Percentiles rank a stretch among this genome's conserved stretches.
Conservation (phyloP, 2,888 invertebrate genomes). For the Noctua pronuba region DNA sequence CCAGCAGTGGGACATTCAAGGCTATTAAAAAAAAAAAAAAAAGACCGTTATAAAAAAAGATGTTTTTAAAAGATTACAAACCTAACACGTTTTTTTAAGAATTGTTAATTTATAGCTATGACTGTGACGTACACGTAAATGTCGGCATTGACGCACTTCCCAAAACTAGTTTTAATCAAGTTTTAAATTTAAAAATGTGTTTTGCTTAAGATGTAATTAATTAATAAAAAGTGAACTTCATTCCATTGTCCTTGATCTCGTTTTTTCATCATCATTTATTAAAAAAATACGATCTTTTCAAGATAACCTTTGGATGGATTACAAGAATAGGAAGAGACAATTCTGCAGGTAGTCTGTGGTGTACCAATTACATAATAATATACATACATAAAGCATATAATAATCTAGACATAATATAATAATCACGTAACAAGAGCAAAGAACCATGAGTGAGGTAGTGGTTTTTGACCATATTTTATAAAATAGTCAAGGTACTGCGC, state of each 20-base stretch:
- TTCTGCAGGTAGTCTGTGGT: not conserved
- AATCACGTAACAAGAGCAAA: not conserved
- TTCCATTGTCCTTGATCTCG: not conserved
- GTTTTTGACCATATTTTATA: not conserved
- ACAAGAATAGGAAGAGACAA: too few species aligned
- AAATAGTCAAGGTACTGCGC: not conserved
- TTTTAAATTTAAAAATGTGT: not conserved
- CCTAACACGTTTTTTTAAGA: not conserved
- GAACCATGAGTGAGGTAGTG: not conserved
- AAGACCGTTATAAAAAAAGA: too few species aligned
- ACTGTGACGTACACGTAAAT: not conserved
- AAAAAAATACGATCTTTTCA: not conserved
- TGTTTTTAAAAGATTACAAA: not conserved
- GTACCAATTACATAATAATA: not conserved
- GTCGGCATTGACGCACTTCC: not conserved
- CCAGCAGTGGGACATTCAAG: too few species aligned
- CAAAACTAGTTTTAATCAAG: not conserved
- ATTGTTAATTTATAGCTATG: not conserved
- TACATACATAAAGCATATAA: not conserved
- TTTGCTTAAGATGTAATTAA: not conserved
- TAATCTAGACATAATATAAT: not conserved
- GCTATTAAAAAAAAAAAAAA: too few species aligned
- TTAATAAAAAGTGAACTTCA: not conserved
- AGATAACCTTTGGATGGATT: too few species aligned
- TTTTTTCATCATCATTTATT: too few species aligned